Conservation (phyloP, 2,888 invertebrate species). For the Catotricha subobsoleta region DNA sequence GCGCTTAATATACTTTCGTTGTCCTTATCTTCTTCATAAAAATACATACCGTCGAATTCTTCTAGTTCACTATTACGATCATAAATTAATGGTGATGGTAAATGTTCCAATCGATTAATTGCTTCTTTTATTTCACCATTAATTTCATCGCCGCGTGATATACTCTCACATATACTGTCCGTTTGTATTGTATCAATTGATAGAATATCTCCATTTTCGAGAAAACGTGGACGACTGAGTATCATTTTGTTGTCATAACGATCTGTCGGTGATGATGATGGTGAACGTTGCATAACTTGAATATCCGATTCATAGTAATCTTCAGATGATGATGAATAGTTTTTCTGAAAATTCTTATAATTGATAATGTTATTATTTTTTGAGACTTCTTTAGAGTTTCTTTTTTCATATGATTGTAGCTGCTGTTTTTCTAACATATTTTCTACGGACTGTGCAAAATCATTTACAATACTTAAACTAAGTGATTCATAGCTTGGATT, state of each 20-base stretch:
- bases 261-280: background rate
- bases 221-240: slow-evolving; percentile 16
- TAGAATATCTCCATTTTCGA: slow-evolving; percentile 24
- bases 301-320: background rate
- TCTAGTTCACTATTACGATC: slow-evolving; percentile 4
- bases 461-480: background rate
- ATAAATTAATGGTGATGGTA: no score
- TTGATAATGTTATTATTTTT: no score
- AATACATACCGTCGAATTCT: background rate
- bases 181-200: slow-evolving; percentile 24
- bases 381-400: background rate
- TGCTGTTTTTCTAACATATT: background rate
- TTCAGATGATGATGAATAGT: background rate
- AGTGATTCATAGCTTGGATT: slow-evolving; percentile 2
- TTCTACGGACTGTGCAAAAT: background rate
- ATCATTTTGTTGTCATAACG: background rate
- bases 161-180: slow-evolving; percentile 11
- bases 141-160: slow-evolving; percentile 5
- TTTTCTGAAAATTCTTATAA: background rate
- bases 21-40: no score
- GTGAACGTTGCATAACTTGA: no score
- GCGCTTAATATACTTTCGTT: no score
- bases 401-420: background rate
- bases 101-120: slow-evolving; percentile 1
- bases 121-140: slow-evolving; percentile 5